Percentiles rank a stretch among this genome's conserved stretches.
These are phyloP conservation scores for Ochropleura leucogaster DNA, from an alignment of 2,888 invertebrate genomes.

Conservation along the genomic window DNA sequence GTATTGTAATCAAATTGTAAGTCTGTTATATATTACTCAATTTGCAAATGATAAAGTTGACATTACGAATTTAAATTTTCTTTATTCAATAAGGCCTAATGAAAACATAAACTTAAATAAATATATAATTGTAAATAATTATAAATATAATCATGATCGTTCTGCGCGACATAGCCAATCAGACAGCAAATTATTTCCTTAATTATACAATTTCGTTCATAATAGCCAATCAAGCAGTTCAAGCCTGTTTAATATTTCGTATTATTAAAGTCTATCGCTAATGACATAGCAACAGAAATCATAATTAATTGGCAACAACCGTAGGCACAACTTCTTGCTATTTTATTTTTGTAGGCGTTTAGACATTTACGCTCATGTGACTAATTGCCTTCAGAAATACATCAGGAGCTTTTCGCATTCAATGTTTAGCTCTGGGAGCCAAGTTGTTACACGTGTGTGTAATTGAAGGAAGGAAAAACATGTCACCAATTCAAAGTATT, in stretches of 20 bases:
- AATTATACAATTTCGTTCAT: constrained; percentile 36
- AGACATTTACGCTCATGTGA: neutral
- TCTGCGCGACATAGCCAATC: constrained; percentile 27
- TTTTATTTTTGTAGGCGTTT: constrained; percentile 30
- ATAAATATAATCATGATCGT: constrained; percentile 11
- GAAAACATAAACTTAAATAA: neutral
- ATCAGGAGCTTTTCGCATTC: constrained; percentile 23
- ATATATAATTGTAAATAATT: constrained; percentile 12
- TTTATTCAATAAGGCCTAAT: neutral
- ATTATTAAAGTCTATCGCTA: constrained; percentile 13
- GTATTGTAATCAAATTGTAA: neutral
- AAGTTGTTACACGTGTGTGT: neutral
- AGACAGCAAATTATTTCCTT: constrained; percentile 35
- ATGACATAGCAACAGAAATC: constrained; percentile 28
- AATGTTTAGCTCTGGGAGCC: neutral
- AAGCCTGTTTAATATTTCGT: constrained; percentile 24
- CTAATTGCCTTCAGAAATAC: constrained; percentile 28
- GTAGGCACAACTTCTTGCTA: constrained; percentile 13
- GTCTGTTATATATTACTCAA: neutral
- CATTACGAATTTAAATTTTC: neutral
- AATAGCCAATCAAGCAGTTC: constrained; percentile 40
- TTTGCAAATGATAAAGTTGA: neutral
- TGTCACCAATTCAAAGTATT: neutral
- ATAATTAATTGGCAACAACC: constrained; percentile 17
- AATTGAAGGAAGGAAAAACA: neutral